phyloP scores from a whole-genome alignment of 2,888 invertebrate genomes.

The Malacosoma neustria region DNA sequence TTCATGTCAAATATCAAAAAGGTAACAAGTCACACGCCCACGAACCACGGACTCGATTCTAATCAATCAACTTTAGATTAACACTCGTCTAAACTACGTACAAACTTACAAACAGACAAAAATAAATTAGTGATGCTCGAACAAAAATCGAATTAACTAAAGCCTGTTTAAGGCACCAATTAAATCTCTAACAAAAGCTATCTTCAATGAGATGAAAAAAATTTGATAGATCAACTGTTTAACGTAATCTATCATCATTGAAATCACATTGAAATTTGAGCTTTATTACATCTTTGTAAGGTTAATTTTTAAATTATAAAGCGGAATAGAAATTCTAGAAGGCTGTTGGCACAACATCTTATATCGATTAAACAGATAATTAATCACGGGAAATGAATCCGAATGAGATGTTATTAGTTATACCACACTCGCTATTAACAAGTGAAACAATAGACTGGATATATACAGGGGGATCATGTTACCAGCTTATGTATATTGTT shows the following conservation, averaged over 20 bases:
- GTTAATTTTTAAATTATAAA: constrained; percentile 14
- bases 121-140: constrained; percentile 58
- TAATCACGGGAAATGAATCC: constrained; percentile 74
- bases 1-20: constrained; percentile 31
- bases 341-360: constrained; percentile 74
- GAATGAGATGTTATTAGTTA: constrained; percentile 76
- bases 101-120: constrained; percentile 34
- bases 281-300: constrained; percentile 14
- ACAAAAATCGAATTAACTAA: constrained; percentile 67
- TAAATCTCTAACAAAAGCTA: constrained; percentile 70
- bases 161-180: constrained; percentile 70
- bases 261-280: constrained; percentile 14
- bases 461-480: constrained; percentile 36
- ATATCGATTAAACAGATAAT: constrained; percentile 76
- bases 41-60: constrained; percentile 40
- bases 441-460: constrained; percentile 61
- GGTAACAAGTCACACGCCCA: constrained; percentile 40
- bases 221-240: constrained; percentile 73
- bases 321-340: constrained; percentile 40
- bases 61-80: constrained; percentile 71
- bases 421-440: constrained; percentile 70
- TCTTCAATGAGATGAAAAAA: constrained; percentile 68
- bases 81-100: constrained; percentile 39
- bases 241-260: constrained; percentile 59
- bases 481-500: no score